Evolutionary conservation across 2,797 vertebrate species (phyloP), one percentile per base, ranked within the genome.

Genomic region (Chelmon rostratus): DNA sequence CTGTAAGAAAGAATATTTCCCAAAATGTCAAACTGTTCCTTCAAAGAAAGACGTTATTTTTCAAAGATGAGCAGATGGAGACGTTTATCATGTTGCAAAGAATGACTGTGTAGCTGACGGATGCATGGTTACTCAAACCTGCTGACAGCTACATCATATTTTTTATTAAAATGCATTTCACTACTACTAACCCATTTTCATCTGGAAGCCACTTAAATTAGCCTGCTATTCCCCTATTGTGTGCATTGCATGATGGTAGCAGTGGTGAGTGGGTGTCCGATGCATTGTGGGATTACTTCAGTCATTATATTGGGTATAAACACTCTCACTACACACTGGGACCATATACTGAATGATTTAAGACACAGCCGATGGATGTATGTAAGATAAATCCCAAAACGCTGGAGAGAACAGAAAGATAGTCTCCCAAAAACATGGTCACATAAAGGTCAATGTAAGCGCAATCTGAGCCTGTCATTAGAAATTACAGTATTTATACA

Each of bases 391-490:
- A 42, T 61, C 37, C 16, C n/a, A 53, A 56, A 70, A 64, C 19
- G 38, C 12, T 1, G 47, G 35, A 18, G 40, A 44, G 19, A 59
- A 16, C 38, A 28, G 31, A 46, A 21, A 73, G n/a, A 61, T 46
- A 50, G 61, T 40, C 25, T 68, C 25, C 19, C 9, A 1, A 38
- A 77, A 38, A 73, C n/a, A 23, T 12, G 12, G 54, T 57, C 67
- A 70, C 33, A 21, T 23, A 23, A n/a, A 44, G 46, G 68, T 64
- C 23, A 1, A 15, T 33, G 13, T 67, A 52, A 52, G 28, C 33
- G 16, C 49, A 56, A 47, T 46, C 8, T 23, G 28, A 37, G 37
- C 25, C 67, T 67, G 33, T 56, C 56, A 61, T 58, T 15, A 38
- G 12, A 52, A 68, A 65, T 16, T 47, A 54, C 33, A 42, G 31